Evolutionary conservation across 2,113 vertebrate species (phyloP), one percentile per base, ranked within the genome.

Genomic region (Leucopternis melanops): DNA sequence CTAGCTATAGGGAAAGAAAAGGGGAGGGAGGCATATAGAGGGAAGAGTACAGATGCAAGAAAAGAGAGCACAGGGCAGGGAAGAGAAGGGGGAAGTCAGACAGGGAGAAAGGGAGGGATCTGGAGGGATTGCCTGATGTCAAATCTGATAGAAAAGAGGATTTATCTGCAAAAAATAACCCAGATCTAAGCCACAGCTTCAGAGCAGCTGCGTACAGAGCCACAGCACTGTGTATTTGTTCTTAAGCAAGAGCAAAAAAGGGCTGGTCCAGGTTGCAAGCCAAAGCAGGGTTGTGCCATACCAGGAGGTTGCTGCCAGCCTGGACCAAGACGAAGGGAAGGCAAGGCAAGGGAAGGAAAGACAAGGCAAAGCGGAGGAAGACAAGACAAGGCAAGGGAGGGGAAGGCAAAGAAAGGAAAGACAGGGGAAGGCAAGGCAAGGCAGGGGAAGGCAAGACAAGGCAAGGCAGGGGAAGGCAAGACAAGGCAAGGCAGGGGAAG

Each of bases 71-170:
- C 65, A 94, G 57, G 21, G 32, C 69, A 89, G 26, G 49, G 50
- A 82, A 50, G 63, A 36, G 86, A 94, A 91, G 31, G 72, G 65
- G 74, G 18, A 72, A 95, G 36, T 71, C 87, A 91, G 66, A 63
- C 36, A 62, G 54, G 10, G 81, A 80, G 58, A 86, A 92, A 94
- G 81, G 67, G 87, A 90, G 90, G 61, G 86, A 88, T 92, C 81
- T 92, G 69, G 71, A 96, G 93, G 90, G 91, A 94, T 94, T 97
- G 84, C 87, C 94, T 95, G 94, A 96, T 96, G 96, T 95, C 92
- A 96, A 93, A 96, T 97, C 94, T 97, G 95, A 96, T 97, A 96
- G 92, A 95, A 97, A 96, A 97, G 95, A 96, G 94, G 94, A 97
- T 97, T 97, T 97, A 95, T 97, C 92, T 96, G 94, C 74, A 95